phyloP scores from a whole-genome alignment of 2,888 invertebrate genomes.

The Kryphioiulus occultus region DNA sequence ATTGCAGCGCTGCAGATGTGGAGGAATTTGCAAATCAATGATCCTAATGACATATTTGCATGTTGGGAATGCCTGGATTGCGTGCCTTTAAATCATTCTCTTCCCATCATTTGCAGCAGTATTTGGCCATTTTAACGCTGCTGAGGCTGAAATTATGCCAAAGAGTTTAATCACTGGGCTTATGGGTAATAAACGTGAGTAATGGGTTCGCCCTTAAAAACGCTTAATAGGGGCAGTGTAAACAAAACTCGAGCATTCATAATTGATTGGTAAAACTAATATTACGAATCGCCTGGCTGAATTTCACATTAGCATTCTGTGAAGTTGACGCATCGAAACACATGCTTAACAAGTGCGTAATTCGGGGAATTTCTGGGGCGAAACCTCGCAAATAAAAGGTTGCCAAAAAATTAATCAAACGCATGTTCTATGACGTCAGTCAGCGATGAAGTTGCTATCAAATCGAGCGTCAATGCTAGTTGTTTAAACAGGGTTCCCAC shows the following conservation, averaged over 20 bases:
- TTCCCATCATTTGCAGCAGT: neutral
- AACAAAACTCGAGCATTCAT: neutral
- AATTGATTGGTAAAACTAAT: neutral
- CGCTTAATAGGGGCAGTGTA: neutral
- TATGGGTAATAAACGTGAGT: neutral
- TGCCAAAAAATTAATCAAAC: too few species aligned
- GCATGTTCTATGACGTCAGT: too few species aligned
- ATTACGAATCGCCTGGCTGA: too few species aligned
- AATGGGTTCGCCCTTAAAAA: neutral
- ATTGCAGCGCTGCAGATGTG: neutral
- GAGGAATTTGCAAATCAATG: conserved; percentile 4
- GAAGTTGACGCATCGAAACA: too few species aligned
- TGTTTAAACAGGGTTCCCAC: too few species aligned
- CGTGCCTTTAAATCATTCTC: neutral
- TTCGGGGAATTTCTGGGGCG: too few species aligned
- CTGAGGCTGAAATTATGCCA: neutral
- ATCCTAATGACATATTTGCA: neutral
- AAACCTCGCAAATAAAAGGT: too few species aligned
- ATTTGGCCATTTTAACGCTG: neutral
- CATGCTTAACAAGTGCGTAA: too few species aligned
- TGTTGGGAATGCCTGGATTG: neutral
- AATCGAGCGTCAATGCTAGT: too few species aligned
- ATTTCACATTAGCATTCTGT: too few species aligned
- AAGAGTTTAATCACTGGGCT: neutral
- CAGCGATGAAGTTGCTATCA: too few species aligned